phyloP scores from a whole-genome alignment of 2,888 invertebrate genomes.

The Parascotia fuliginaria region DNA sequence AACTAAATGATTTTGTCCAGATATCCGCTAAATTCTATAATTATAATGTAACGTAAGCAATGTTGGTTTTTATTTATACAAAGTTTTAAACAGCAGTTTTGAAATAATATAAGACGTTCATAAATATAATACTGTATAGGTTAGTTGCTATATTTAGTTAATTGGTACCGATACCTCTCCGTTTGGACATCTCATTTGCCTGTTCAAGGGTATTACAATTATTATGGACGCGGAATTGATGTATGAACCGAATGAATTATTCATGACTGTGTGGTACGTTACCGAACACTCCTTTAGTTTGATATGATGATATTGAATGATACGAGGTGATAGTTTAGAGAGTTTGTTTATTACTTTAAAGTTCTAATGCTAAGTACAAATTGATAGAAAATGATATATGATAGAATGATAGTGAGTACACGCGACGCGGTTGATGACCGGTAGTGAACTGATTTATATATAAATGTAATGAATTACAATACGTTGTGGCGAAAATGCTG shows the following conservation, averaged over 20 bases:
- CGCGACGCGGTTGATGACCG: no score
- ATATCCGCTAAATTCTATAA: conserved; percentile 57
- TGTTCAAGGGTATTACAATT: conserved; percentile 8
- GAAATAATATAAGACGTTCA: conserved; percentile 44
- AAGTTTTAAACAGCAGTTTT: conserved; percentile 48
- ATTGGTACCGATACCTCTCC: conserved; percentile 14
- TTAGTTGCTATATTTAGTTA: conserved; percentile 28
- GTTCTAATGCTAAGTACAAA: no score
- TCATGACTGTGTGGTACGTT: conserved; percentile 59
- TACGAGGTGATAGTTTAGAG: no score
- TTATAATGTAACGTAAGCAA: conserved; percentile 56
- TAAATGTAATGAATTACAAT: no score
- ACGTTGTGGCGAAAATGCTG: no score
- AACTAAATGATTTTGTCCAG: conserved; percentile 57
- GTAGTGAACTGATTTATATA: no score
- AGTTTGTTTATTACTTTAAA: no score
- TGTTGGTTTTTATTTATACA: conserved; percentile 53
- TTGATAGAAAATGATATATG: no score
- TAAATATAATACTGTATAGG: conserved; percentile 34
- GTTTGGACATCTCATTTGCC: conserved; percentile 17
- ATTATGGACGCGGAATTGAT: conserved; percentile 19
- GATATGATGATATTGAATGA: no score
- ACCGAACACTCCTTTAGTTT: no score
- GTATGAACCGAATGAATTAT: conserved; percentile 59
- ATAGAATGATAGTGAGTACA: no score